These are phyloP conservation scores for Hypanus sabinus DNA, from an alignment of 2,113 vertebrate species.

Conservation along the genomic window DNA sequence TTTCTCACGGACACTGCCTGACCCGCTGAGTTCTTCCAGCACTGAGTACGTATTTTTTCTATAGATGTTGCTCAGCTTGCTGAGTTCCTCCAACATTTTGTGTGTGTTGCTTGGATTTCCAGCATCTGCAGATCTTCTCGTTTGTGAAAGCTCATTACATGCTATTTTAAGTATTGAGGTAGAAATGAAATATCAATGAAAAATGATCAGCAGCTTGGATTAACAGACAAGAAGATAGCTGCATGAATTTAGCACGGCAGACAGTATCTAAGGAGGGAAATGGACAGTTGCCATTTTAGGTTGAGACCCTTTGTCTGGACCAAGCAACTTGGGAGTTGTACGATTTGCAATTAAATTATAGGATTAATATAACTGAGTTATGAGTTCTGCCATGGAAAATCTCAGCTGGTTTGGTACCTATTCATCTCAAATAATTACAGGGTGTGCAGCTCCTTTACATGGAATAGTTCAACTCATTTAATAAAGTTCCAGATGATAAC, in stretches of 20 bases:
- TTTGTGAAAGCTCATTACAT: background rate
- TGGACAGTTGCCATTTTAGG: too few species aligned
- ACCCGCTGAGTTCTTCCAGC: too few species aligned
- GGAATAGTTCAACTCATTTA: background rate
- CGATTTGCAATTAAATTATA: background rate
- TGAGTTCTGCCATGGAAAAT: background rate
- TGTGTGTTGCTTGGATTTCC: too few species aligned
- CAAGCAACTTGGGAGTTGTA: background rate
- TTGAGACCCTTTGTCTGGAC: too few species aligned
- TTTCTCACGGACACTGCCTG: too few species aligned
- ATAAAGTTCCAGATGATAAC: background rate
- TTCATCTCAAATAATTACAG: background rate
- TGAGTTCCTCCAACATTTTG: too few species aligned
- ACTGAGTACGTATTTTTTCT: too few species aligned
- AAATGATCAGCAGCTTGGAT: background rate
- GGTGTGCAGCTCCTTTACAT: background rate
- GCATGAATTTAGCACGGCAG: too few species aligned
- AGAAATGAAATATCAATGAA: background rate
- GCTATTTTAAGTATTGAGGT: background rate
- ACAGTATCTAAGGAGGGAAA: too few species aligned
- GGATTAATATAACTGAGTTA: background rate
- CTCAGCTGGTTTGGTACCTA: background rate
- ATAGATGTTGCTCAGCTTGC: too few species aligned
- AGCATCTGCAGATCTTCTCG: too few species aligned
- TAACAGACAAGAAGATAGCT: too few species aligned